Percentiles rank a stretch among this genome's conserved stretches.
phyloP scores from a whole-genome alignment of 2,888 invertebrate species.

The Phasia obesa region DNA sequence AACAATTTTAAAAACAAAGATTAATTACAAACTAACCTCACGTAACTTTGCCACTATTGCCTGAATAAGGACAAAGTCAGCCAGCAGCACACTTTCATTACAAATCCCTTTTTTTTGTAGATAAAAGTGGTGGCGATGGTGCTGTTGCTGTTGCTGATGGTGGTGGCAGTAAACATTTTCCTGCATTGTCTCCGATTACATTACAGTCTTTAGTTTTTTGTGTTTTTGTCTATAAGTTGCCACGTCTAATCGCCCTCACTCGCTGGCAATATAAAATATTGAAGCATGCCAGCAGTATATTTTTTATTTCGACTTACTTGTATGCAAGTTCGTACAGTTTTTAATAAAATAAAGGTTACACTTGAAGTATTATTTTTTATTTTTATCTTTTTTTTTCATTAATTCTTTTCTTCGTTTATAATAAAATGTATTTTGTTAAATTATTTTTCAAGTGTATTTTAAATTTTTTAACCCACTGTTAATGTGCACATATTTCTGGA shows the following conservation, averaged over 20 bases:
- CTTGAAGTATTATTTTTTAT: not conserved
- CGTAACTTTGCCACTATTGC: constrained; percentile 69
- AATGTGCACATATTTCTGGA: constrained; percentile 20
- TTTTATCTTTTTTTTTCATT: not conserved
- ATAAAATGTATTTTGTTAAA: not conserved
- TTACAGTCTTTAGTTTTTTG: constrained; percentile 15
- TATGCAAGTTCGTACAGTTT: constrained; percentile 31
- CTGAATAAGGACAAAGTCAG: constrained; percentile 66
- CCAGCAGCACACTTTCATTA: constrained; percentile 63
- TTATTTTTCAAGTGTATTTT: not conserved
- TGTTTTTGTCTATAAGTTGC: constrained; percentile 30
- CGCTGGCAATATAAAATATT: constrained; percentile 53
- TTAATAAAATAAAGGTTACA: not conserved
- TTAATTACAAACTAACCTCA: constrained; percentile 72
- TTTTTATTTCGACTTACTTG: constrained; percentile 1
- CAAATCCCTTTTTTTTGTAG: constrained; percentile 46
- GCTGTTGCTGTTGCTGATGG: constrained; percentile 3
- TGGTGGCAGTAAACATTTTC: constrained; percentile 53
- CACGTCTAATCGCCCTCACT: constrained; percentile 62
- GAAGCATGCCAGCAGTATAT: constrained; percentile 50
- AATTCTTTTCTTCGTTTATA: not conserved
- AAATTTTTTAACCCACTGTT: constrained; percentile 21
- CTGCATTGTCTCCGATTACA: constrained; percentile 60
- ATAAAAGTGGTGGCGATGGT: constrained; percentile 18
- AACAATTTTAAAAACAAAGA: constrained; percentile 45